Percentiles rank a stretch among this genome's conserved stretches.
Evolutionary conservation across 2,888 invertebrate species (phyloP).

Genomic region (Aphidius colemani): DNA sequence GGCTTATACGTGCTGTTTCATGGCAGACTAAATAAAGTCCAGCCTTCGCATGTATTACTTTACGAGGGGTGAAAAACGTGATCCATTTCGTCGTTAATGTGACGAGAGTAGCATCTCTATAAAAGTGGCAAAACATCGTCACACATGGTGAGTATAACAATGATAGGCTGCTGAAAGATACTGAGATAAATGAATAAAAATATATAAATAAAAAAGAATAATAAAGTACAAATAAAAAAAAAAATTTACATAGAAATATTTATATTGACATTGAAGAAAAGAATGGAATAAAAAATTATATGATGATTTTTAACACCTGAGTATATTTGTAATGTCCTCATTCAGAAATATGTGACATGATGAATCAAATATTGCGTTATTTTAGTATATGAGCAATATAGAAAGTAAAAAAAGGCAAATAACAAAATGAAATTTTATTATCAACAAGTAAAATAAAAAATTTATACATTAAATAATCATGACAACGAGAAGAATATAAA

Average conservation of each 20-base stretch:
- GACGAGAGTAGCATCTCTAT: slow-evolving; percentile 49
- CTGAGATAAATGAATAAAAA: neutral
- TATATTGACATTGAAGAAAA: neutral
- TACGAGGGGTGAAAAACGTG: slow-evolving; percentile 56
- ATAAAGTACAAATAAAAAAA: neutral
- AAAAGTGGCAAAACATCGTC: slow-evolving; percentile 38
- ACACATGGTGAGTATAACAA: neutral
- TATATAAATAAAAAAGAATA: slow-evolving; percentile 4
- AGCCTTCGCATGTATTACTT: slow-evolving; percentile 47
- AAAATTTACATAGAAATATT: neutral
- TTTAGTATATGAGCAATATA: too few relatives aligned
- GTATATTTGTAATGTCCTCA: neutral
- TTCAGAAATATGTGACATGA: too few relatives aligned
- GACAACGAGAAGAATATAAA: too few relatives aligned
- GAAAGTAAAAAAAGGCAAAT: too few relatives aligned
- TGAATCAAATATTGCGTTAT: too few relatives aligned
- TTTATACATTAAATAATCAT: too few relatives aligned
- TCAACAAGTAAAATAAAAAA: too few relatives aligned
- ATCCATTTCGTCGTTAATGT: slow-evolving; percentile 58
- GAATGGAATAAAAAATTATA: neutral
- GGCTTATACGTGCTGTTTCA: slow-evolving; percentile 45
- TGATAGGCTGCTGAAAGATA: neutral
- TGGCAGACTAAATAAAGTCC: slow-evolving; percentile 52
- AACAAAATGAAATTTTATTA: too few relatives aligned
- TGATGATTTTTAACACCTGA: slow-evolving; percentile 6